phyloP scores from a whole-genome alignment of 2,113 vertebrate genomes.

The Ahaetulla prasina region DNA sequence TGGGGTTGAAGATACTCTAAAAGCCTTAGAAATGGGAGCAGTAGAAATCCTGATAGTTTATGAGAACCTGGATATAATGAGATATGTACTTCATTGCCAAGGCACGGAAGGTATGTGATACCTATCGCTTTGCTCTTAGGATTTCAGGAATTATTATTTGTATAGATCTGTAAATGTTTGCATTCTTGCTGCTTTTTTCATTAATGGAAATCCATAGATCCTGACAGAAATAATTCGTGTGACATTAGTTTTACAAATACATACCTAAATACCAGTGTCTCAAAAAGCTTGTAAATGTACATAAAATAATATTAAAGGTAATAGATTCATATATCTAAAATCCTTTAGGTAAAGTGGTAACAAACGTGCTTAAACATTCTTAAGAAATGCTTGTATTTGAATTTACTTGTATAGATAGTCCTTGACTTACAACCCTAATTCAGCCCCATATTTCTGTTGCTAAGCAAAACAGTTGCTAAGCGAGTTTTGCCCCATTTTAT shows the following conservation, averaged over 20 bases:
- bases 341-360: background rate
- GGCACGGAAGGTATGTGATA: constrained; percentile 83
- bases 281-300: too few relatives aligned
- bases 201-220: background rate
- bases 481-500: background rate
- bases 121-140: background rate
- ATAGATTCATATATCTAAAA: background rate
- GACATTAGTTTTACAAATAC: background rate
- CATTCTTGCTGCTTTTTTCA: background rate
- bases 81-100: constrained; percentile 94
- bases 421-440: too few relatives aligned
- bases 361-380: background rate
- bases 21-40: constrained; percentile 98
- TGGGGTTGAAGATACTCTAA: constrained; percentile 97
- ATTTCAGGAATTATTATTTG: background rate
- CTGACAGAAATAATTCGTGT: background rate
- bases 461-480: background rate
- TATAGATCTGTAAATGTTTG: background rate
- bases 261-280: background rate
- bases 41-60: constrained; percentile 99
- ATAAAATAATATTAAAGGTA: background rate
- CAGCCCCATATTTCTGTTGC: too few relatives aligned
- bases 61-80: constrained; percentile 99
- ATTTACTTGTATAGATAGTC: background rate
- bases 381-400: background rate